phyloP scores from a whole-genome alignment of 2,113 vertebrate species.

The Onychorhynchus coronatus region DNA sequence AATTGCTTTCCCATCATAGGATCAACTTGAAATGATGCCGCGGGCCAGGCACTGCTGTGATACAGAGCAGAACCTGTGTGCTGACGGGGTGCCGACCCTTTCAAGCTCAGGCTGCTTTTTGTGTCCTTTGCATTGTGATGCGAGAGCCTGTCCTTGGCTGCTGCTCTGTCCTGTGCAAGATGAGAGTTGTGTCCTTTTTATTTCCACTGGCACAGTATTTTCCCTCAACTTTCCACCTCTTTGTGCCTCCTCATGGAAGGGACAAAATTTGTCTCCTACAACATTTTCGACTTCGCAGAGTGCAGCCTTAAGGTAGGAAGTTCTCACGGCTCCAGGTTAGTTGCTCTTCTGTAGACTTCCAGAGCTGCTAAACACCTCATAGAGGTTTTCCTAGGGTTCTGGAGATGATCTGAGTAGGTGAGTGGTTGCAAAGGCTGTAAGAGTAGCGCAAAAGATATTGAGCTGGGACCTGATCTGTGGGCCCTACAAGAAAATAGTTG shows the following conservation, averaged over 20 bases:
- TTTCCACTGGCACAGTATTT: not conserved
- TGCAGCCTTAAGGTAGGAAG: not conserved
- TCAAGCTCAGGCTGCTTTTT: not conserved
- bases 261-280: not conserved
- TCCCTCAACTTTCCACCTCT: not conserved
- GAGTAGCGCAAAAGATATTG: not conserved
- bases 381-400: not conserved
- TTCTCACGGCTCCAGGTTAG: not conserved
- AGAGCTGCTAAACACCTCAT: not conserved
- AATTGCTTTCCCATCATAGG: not conserved
- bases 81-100: not conserved
- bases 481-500: not conserved
- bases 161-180: not conserved
- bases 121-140: fast-evolving
- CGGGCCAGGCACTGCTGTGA: not conserved
- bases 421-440: not conserved
- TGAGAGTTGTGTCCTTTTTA: not conserved
- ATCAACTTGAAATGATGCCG: not conserved
- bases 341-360: not conserved
- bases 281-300: not conserved
- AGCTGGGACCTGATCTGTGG: not conserved
- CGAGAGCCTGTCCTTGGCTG: not conserved
- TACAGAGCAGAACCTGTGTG: not conserved
- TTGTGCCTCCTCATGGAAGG: fast-evolving
- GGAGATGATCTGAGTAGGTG: not conserved